Conservation (phyloP, 2,113 vertebrate genomes). For the Eulemur macaco region DNA sequence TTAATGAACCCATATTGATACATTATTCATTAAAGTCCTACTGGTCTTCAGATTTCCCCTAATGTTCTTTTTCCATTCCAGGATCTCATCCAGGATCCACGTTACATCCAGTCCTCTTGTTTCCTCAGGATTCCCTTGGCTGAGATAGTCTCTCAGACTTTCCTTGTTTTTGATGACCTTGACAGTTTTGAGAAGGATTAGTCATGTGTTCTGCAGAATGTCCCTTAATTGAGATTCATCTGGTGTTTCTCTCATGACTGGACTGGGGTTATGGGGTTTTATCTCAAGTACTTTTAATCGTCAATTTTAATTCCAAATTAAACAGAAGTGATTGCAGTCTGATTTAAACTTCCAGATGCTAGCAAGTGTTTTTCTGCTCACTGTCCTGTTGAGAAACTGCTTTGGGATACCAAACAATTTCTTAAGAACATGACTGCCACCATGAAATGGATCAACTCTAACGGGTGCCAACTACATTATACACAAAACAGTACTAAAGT, state of each 20-base stretch:
- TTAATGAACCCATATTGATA: neutral
- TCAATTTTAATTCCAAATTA: neutral
- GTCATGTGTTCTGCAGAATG: neutral
- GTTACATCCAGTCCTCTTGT: neutral
- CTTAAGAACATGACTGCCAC: neutral
- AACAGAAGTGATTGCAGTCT: neutral
- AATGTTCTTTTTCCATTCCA: neutral
- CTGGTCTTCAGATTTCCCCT: neutral
- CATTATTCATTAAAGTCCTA: neutral
- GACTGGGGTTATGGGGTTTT: neutral
- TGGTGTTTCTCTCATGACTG: neutral
- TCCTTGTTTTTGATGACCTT: neutral
- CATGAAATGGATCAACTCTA: neutral
- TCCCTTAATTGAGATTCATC: neutral
- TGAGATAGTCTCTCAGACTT: neutral
- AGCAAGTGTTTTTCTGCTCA: neutral
- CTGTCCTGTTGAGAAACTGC: neutral
- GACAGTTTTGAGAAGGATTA: neutral
- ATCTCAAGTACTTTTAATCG: neutral
- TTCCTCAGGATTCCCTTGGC: neutral
- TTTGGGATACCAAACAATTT: neutral
- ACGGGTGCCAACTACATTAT: neutral
- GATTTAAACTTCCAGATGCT: slow-evolving; percentile 15
- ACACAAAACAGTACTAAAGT: neutral
- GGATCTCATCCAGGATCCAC: neutral